These are phyloP conservation scores for Tenualosa thibaudeaui DNA, from an alignment of 2,797 vertebrate genomes.

Conservation along the genomic window DNA sequence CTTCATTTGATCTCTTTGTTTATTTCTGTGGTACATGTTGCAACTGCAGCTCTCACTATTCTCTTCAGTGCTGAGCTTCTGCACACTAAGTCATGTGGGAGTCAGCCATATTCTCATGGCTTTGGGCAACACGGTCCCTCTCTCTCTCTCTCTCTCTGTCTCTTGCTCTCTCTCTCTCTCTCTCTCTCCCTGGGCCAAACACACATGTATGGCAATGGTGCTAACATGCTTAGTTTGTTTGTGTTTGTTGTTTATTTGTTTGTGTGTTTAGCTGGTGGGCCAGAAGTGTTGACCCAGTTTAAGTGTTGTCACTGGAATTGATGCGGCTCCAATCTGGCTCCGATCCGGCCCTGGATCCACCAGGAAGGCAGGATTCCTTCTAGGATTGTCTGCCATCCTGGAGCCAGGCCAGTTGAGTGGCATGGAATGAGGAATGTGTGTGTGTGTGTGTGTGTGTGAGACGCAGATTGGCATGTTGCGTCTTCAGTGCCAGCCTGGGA, in stretches of 20 bases:
- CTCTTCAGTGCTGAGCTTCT: constrained; percentile 31
- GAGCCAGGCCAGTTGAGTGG: neutral
- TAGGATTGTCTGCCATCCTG: neutral
- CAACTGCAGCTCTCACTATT: constrained; percentile 21
- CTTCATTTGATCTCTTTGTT: too few relatives aligned
- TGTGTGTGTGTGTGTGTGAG: constrained; percentile 23
- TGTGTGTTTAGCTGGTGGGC: constrained; percentile 58
- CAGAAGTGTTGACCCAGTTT: constrained; percentile 16
- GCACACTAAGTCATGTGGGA: constrained; percentile 14
- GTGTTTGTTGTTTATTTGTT: constrained; percentile 36
- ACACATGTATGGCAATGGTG: constrained; percentile 69
- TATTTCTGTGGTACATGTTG: neutral
- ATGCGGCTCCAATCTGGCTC: neutral
- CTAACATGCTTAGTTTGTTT: constrained; percentile 79
- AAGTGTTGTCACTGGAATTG: neutral
- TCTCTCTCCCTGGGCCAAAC: constrained; percentile 54
- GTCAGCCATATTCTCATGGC: constrained; percentile 20
- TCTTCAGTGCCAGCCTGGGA: constrained; percentile 59
- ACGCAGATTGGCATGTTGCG: constrained; percentile 61
- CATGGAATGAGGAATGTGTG: neutral
- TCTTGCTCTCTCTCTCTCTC: neutral
- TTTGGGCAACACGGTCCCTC: constrained; percentile 40
- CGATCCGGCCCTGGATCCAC: neutral
- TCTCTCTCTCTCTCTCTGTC: neutral
- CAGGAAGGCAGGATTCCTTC: neutral